A percentile compares a stretch with the other conserved stretches of the same genome.
These are phyloP conservation scores for Ageneiosus marmoratus DNA, from an alignment of 2,113 vertebrate species.

Conservation along the genomic window DNA sequence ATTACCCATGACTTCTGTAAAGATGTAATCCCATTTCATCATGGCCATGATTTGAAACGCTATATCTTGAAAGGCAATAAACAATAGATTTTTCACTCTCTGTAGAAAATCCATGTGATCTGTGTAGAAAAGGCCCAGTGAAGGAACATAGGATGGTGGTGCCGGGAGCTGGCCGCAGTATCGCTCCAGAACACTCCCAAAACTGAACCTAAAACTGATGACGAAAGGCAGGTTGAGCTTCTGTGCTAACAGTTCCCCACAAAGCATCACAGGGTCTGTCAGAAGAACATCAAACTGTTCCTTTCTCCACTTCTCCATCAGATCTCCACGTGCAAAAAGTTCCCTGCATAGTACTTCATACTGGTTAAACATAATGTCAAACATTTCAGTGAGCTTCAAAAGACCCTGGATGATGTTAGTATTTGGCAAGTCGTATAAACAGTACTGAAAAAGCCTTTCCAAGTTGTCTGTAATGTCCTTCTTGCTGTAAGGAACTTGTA, in stretches of 20 bases:
- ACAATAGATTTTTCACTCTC: no score
- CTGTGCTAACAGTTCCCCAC: slow-evolving; percentile 66
- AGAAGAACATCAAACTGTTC: slow-evolving; percentile 44
- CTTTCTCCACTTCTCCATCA: slow-evolving; percentile 68
- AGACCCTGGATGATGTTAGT: slow-evolving; percentile 42
- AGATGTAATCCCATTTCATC: no score
- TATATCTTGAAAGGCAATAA: no score
- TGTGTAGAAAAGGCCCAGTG: slow-evolving; percentile 1
- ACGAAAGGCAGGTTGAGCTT: slow-evolving; percentile 65
- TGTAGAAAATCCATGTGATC: slow-evolving; percentile 72
- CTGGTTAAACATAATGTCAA: slow-evolving; percentile 19
- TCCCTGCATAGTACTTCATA: neutral
- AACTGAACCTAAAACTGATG: slow-evolving; percentile 58
- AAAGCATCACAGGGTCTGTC: slow-evolving; percentile 52
- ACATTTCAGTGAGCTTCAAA: slow-evolving; percentile 39
- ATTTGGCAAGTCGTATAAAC: slow-evolving; percentile 46
- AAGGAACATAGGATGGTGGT: slow-evolving; percentile 69
- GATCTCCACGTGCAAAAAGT: slow-evolving; percentile 51
- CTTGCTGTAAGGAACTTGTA: slow-evolving; percentile 42
- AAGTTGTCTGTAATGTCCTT: slow-evolving; percentile 21
- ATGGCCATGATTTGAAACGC: no score
- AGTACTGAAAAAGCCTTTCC: slow-evolving; percentile 44
- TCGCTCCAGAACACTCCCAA: slow-evolving; percentile 55
- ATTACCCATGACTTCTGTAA: no score
- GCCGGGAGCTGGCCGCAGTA: slow-evolving; percentile 61